These are phyloP conservation scores for Drosophila fulvimacula DNA, from an alignment of 2,888 invertebrate species.

Conservation along the genomic window DNA sequence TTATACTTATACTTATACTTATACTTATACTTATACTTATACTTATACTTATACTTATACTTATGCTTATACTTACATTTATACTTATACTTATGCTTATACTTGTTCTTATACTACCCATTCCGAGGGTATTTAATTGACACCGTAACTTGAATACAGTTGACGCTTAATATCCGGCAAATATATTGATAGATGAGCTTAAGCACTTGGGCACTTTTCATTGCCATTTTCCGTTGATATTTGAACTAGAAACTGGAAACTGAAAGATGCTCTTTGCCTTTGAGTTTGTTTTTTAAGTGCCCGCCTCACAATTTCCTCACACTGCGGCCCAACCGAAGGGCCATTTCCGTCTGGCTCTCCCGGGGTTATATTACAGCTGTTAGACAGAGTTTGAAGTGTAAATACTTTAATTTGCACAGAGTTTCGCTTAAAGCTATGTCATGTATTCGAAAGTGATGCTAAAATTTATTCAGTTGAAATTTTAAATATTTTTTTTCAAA, in stretches of 20 bases:
- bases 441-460: neutral
- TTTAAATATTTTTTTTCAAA: too few species aligned
- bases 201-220: constrained; percentile 37
- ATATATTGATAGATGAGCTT: constrained; percentile 63
- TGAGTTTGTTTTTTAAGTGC: constrained; percentile 51
- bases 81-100: neutral
- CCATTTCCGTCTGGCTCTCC: neutral
- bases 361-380: constrained; percentile 19
- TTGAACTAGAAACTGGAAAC: constrained; percentile 43
- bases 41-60: constrained; percentile 1
- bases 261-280: constrained; percentile 37
- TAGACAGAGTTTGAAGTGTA: constrained; percentile 20
- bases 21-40: neutral
- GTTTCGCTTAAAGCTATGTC: neutral
- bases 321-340: constrained; percentile 1
- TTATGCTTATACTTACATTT: neutral
- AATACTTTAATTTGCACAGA: constrained; percentile 17
- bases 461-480: neutral
- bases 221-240: constrained; percentile 54
- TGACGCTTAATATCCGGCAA: constrained; percentile 20
- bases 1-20: neutral
- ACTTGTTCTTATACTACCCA: neutral
- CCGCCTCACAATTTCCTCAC: constrained; percentile 18
- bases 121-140: constrained; percentile 1
- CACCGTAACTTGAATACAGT: neutral